A percentile compares a stretch with the other conserved stretches of the same genome.
phyloP scores from a whole-genome alignment of 2,888 invertebrate genomes.

The Epinotia demarniana region DNA sequence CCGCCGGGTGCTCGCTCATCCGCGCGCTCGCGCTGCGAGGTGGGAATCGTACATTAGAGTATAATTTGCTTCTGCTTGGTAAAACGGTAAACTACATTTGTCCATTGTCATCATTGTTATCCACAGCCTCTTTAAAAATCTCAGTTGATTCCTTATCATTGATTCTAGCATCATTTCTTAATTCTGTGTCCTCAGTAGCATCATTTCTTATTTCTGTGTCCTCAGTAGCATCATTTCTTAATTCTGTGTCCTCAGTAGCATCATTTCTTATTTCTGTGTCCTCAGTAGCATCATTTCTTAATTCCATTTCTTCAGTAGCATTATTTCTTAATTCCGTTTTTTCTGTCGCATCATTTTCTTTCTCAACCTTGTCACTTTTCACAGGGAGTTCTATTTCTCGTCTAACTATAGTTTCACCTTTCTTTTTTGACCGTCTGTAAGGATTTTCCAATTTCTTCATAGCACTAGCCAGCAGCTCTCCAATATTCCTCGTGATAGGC shows the following conservation, averaged over 20 bases:
- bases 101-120: background rate
- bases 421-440: constrained; percentile 41
- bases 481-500: constrained; percentile 58
- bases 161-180: background rate
- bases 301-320: background rate
- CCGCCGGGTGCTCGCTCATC: too few species aligned
- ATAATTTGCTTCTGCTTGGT: too few species aligned
- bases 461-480: constrained; percentile 64
- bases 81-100: background rate
- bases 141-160: background rate
- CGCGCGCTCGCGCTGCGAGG: too few species aligned
- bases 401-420: background rate
- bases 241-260: background rate
- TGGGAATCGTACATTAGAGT: too few species aligned
- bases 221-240: background rate
- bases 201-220: background rate
- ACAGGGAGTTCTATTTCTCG: background rate
- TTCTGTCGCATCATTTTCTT: background rate
- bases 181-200: background rate
- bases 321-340: background rate
- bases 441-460: constrained; percentile 56
- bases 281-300: background rate
- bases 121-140: background rate
- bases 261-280: background rate
- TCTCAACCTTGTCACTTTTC: background rate